These are phyloP conservation scores for Netelia inedita DNA, from an alignment of 2,888 invertebrate genomes.

Conservation along the genomic window DNA sequence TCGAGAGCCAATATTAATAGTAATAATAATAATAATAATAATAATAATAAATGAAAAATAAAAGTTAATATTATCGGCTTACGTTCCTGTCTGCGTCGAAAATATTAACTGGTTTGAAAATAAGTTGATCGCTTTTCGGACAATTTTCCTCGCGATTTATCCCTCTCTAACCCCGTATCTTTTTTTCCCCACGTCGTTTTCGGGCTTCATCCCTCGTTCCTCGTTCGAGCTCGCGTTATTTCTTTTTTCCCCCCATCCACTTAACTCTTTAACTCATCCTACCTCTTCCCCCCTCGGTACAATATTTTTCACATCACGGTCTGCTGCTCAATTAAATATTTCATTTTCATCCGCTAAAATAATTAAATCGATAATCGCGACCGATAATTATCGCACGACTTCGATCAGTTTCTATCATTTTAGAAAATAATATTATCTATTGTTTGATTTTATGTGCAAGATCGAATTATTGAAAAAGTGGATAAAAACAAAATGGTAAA, in stretches of 20 bases:
- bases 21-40: slow-evolving; percentile 59
- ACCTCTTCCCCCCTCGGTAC: no score
- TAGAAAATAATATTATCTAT: background rate
- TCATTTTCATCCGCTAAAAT: background rate
- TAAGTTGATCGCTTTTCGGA: slow-evolving; percentile 67
- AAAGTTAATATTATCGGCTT: slow-evolving; percentile 52
- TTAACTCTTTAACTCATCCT: background rate
- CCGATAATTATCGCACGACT: background rate
- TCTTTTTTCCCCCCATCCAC: slow-evolving; percentile 14
- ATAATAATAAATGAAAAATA: slow-evolving; percentile 46
- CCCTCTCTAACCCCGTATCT: slow-evolving; percentile 61
- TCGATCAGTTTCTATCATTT: background rate
- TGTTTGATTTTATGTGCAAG: background rate
- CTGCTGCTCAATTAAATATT: background rate
- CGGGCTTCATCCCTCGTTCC: background rate
- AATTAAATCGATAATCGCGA: background rate
- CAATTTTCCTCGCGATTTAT: slow-evolving; percentile 70
- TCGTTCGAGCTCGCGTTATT: slow-evolving; percentile 1
- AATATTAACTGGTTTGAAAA: slow-evolving; percentile 61
- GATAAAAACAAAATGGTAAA: background rate
- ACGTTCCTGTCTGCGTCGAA: slow-evolving; percentile 56
- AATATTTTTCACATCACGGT: background rate
- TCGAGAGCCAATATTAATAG: slow-evolving; percentile 46
- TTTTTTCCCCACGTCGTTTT: background rate
- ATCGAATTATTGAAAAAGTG: background rate